Evolutionary conservation across 2,888 invertebrate species (phyloP), one percentile per base, ranked within the genome.

Genomic region (Patella depressa): DNA sequence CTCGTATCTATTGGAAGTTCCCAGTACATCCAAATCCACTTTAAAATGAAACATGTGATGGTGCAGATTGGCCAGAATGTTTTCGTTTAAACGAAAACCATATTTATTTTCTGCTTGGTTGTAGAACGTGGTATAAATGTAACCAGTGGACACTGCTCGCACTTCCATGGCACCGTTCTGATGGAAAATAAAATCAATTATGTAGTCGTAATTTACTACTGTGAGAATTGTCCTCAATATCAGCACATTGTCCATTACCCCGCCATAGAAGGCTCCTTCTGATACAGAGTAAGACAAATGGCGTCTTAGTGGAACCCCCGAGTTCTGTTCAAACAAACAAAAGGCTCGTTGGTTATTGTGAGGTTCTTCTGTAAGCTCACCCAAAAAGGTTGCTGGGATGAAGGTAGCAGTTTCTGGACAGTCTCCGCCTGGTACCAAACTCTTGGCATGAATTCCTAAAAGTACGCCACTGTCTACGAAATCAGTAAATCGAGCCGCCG

Each of bases 241-340:
- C 2, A 89, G 78, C 14, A 85, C 86, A 11, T 81, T 76, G 74
- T 85, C 85, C 19, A 79, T 73, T 82, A 88, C 82, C 0, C 89
- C 89, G 53, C 84, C 86, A 78, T 87, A 89, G 75, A 85, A 85
- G 1, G 71, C 72, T 0, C 83, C 83, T 17, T 72, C 70, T 9
- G 57, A 73, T 9, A 19, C 45, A 5, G 78, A 69, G 57, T 81
- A 82, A 0, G 83, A 81, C 71, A 84, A 80, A 75, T 89, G 89
- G 14, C 88, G 82, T 15, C 88, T 80, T 9, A 90, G 81, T 0
- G 90, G 89, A 7, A 83, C 78, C 3, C 85, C 88, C 11, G 85
- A 85, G 76, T 87, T 85, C 65, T 84, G 84, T 76, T 90, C 90
- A 70, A 89, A 90, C 9, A 90, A 75, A 78, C 90, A 90, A 53